Conservation (phyloP, 1,140 invertebrate genomes). For the Calliphora vicina region DNA sequence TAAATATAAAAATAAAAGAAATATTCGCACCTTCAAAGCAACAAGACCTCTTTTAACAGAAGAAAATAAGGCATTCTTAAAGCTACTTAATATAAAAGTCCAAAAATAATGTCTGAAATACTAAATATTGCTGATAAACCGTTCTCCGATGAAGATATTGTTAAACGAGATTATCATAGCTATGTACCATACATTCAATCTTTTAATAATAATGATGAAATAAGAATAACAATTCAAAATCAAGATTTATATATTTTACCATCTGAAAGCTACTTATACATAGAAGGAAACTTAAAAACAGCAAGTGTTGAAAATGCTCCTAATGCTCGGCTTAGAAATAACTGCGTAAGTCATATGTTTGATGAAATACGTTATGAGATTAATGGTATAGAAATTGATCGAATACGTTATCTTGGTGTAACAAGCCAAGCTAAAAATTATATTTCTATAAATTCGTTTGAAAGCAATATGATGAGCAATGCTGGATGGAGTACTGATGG, state of each 20-base stretch:
- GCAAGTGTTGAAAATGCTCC: slow-evolving; percentile 37
- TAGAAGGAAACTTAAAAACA: slow-evolving; percentile 44
- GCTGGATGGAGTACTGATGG: too few relatives aligned
- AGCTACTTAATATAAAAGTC: not conserved
- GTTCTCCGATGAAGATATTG: slow-evolving; percentile 40
- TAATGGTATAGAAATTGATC: slow-evolving; percentile 63
- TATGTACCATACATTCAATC: slow-evolving; percentile 54
- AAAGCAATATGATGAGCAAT: not conserved
- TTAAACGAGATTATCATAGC: too few relatives aligned
- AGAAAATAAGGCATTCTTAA: not conserved
- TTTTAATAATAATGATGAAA: slow-evolving; percentile 57
- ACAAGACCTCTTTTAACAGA: not conserved
- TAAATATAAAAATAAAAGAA: not conserved
- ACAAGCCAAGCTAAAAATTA: slow-evolving; percentile 61
- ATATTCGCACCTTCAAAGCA: not conserved
- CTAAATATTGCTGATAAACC: not conserved
- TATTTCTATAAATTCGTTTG: not conserved
- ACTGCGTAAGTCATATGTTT: slow-evolving; percentile 61
- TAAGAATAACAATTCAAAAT: slow-evolving; percentile 59
- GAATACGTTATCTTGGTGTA: slow-evolving; percentile 59
- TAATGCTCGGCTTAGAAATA: slow-evolving; percentile 53
- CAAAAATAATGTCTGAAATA: not conserved
- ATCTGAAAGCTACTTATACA: slow-evolving; percentile 49
- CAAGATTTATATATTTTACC: slow-evolving; percentile 59
- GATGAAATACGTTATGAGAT: slow-evolving; percentile 64